These are phyloP conservation scores for Huso huso DNA, from an alignment of 2,797 vertebrate species.

Conservation along the genomic window DNA sequence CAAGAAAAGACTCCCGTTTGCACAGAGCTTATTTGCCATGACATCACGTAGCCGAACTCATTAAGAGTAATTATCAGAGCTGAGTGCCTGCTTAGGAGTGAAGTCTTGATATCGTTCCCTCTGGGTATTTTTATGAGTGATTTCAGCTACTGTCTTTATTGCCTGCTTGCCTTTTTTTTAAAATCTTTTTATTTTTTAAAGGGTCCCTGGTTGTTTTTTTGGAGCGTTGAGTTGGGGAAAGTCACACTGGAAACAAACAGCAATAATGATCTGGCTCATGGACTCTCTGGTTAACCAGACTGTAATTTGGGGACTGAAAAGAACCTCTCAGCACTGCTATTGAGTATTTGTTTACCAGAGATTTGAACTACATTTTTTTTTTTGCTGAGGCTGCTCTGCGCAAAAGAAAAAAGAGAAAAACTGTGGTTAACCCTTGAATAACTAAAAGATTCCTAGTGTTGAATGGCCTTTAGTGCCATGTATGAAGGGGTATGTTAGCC, in stretches of 20 bases:
- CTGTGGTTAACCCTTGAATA: constrained; percentile 5
- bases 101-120: background rate
- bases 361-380: constrained; percentile 59
- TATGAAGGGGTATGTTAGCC: too few species aligned
- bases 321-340: constrained; percentile 63
- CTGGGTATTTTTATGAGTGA: background rate
- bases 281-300: constrained; percentile 71
- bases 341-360: constrained; percentile 76
- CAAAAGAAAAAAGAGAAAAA: constrained; percentile 33
- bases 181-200: background rate
- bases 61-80: constrained; percentile 41
- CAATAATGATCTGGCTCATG: constrained; percentile 63
- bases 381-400: constrained; percentile 66
- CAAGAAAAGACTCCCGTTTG: constrained; percentile 31
- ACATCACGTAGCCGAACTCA: constrained; percentile 39
- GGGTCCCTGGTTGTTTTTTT: background rate
- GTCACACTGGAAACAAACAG: constrained; percentile 18
- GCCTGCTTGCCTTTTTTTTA: constrained; percentile 2
- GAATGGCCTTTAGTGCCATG: too few species aligned
- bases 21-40: background rate
- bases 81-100: constrained; percentile 34
- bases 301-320: constrained; percentile 79
- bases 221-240: constrained; percentile 7
- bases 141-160: constrained; percentile 3
- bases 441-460: too few species aligned